Conservation (phyloP, 2,797 vertebrate genomes). For the Craterocephalus amniculus region DNA sequence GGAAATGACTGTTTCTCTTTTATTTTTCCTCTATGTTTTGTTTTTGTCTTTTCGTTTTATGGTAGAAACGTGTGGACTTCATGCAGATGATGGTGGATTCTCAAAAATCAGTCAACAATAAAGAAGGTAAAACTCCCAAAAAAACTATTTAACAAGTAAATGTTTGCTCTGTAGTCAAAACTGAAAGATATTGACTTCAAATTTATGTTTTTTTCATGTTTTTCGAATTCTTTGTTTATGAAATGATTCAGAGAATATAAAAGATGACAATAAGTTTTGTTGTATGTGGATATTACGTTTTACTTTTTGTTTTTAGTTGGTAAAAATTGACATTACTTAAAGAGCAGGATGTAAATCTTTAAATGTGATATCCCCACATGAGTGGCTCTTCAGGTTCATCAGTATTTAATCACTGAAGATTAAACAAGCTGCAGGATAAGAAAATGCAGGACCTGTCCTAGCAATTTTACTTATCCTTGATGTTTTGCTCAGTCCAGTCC, state of each 20-base stretch:
- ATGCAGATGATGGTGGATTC: conserved; percentile 81
- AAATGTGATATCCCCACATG: too few relatives aligned
- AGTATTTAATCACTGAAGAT: neutral
- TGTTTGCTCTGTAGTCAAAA: neutral
- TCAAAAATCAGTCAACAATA: conserved; percentile 47
- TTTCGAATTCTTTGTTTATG: neutral
- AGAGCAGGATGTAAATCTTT: neutral
- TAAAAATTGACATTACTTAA: neutral
- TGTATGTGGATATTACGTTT: too few relatives aligned
- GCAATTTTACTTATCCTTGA: neutral
- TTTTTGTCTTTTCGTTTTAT: neutral
- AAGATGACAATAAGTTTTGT: neutral
- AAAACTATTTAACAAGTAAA: too few relatives aligned
- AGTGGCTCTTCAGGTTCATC: neutral
- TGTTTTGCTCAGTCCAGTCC: neutral
- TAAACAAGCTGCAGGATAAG: neutral
- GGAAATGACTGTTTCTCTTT: neutral
- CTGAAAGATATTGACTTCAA: neutral
- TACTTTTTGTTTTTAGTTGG: too few relatives aligned
- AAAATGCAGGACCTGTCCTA: neutral
- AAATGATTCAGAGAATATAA: neutral
- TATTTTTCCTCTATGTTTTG: neutral
- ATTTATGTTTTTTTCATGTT: neutral
- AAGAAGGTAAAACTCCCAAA: neutral
- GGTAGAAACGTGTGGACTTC: neutral